Evolutionary conservation across 2,888 invertebrate genomes (phyloP), one percentile per base, ranked within the genome.

Genomic region (Cheilosia variabilis): DNA sequence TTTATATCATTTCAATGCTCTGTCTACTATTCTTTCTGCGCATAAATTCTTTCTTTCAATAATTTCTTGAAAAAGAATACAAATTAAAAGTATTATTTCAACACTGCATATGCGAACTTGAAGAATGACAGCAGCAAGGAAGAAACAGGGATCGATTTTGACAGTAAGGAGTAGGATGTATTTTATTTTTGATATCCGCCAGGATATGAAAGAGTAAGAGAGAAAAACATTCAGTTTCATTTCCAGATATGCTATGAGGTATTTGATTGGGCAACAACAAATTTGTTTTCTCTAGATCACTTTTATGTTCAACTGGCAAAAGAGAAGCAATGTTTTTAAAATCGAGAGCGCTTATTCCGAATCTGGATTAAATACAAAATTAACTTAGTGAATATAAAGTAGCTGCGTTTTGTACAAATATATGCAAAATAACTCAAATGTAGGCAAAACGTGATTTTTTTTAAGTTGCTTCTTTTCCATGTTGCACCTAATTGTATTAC

Each of bases 61-160:
- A 60, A 45, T 15, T 43, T 50, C 41, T 63, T 9, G 10, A 52
- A 37, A 31, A 58, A 24, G 7, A 57, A 63, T 1, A 13, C 52
- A 57, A 65, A 15, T 5, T 22, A 52, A 52, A 53, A 71, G 13
- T 15, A 58, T 37, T 69, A 76, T 58, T 58, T 71, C 37, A 77
- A 57, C 22, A 47, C 63, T 43, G 47, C 69, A 76, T 63, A 45
- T 83, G 27, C 34, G 31, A 83, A 60, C 22, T 4, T 34, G 13
- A 34, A 4, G n/a, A 62, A 69, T 58, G 55, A 68, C 62, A 75
- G 19, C 6, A 37, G 10, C 43, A 83, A 57, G 69, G 19, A 66
- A 13, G 13, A 37, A 37, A 10, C 22, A 65, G 72, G 76, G 79
- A 83, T 83, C 73, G 73, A 83, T 83, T 83, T 69, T 79, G 83